These are phyloP conservation scores for Phymatocera aterrima DNA, from an alignment of 2,888 invertebrate genomes.

Conservation along the genomic window DNA sequence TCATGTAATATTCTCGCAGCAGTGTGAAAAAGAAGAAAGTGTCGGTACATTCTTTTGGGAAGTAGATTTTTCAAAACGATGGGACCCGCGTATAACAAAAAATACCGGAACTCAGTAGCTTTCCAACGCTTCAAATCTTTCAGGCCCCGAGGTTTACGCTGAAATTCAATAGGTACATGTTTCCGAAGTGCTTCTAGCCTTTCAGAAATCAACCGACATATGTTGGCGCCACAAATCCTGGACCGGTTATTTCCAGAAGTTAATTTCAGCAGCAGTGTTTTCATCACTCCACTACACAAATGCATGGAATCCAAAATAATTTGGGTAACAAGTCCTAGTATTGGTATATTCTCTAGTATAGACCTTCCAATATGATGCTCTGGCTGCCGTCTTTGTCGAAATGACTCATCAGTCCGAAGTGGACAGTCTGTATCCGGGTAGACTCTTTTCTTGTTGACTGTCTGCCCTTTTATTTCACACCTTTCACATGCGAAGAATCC, in stretches of 20 bases:
- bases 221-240: not conserved
- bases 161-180: slow-evolving; percentile 51
- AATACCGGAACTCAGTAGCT: slow-evolving; percentile 55
- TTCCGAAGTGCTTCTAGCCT: not conserved
- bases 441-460: not conserved
- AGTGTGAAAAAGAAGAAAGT: slow-evolving; percentile 50
- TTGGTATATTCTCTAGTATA: not conserved
- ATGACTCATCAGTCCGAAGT: slow-evolving; percentile 30
- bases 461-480: not conserved
- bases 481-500: not conserved
- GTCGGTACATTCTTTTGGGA: slow-evolving; percentile 47
- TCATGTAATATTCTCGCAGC: slow-evolving; percentile 39
- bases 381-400: slow-evolving; percentile 23
- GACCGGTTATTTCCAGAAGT: not conserved
- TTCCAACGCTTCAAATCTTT: slow-evolving; percentile 51
- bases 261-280: slow-evolving; percentile 48
- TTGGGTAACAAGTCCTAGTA: slow-evolving; percentile 43
- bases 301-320: slow-evolving; percentile 50
- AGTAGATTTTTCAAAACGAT: slow-evolving; percentile 48
- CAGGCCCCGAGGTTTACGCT: slow-evolving; percentile 53
- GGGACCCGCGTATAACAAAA: slow-evolving; percentile 46
- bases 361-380: slow-evolving; percentile 21
- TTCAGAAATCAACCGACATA: not conserved
- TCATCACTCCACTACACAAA: slow-evolving; percentile 49
- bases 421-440: not conserved